A percentile compares a stretch with the other conserved stretches of the same genome.
Conservation (phyloP, 2,888 invertebrate species). For the Cerastis rubricosa region DNA sequence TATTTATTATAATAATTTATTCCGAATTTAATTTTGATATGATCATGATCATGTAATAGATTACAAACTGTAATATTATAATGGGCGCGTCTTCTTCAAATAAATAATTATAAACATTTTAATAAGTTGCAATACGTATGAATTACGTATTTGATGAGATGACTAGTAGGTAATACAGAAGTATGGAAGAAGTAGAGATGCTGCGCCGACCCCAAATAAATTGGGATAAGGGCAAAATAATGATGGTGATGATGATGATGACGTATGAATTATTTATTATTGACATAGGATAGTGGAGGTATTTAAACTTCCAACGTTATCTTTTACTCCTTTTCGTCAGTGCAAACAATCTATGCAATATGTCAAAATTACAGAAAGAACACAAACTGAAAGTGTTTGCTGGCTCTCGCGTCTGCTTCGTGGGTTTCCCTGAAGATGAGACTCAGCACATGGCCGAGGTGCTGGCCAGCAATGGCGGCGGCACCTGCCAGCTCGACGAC, state of each 20-base stretch:
- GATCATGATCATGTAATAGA: not conserved
- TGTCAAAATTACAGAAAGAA: slow-evolving; percentile 87
- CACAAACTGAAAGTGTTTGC: slow-evolving; percentile 97
- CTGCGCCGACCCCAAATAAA: no score
- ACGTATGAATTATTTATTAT: not conserved
- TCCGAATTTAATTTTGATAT: slow-evolving; percentile 8
- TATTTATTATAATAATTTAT: slow-evolving; percentile 17
- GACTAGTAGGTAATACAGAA: no score
- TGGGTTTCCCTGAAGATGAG: slow-evolving; percentile 97
- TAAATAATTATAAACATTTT: not conserved
- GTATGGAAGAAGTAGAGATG: no score
- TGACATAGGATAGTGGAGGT: not conserved
- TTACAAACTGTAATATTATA: not conserved
- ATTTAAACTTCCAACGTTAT: not conserved
- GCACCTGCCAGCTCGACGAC: slow-evolving; percentile 94
- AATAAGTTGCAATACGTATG: not conserved
- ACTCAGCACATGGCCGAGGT: slow-evolving; percentile 98
- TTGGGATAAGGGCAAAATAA: no score
- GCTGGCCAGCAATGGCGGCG: slow-evolving; percentile 96
- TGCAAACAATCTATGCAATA: not conserved
- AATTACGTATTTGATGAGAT: not conserved
- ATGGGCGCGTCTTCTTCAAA: not conserved
- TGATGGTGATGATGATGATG: no score
- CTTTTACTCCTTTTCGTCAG: not conserved
- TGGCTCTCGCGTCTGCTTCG: slow-evolving; percentile 96